phyloP scores from a whole-genome alignment of 2,113 vertebrate species.

The Dascyllus trimaculatus region DNA sequence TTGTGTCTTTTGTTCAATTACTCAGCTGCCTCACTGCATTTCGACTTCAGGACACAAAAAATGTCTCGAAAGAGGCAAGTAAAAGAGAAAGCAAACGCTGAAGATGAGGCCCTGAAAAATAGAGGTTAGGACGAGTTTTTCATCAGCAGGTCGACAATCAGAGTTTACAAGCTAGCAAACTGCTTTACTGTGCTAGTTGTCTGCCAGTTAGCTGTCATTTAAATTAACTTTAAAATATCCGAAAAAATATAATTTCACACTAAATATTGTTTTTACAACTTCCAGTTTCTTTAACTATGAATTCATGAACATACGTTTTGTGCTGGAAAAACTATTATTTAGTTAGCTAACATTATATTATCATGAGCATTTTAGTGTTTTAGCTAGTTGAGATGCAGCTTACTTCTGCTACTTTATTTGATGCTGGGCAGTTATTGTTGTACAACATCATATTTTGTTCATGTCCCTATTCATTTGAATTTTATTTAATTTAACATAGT shows the following conservation, averaged over 20 bases:
- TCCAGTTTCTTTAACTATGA: too few species aligned
- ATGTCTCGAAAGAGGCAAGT: constrained; percentile 69
- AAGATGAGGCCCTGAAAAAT: constrained; percentile 60
- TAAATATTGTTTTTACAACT: too few species aligned
- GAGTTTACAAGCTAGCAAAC: neutral
- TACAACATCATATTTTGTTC: too few species aligned
- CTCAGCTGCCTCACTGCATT: neutral
- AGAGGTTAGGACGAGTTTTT: constrained; percentile 52
- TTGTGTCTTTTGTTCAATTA: neutral
- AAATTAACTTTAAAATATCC: neutral
- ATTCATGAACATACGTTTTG: too few species aligned
- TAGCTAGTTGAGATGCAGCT: too few species aligned
- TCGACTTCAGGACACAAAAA: neutral
- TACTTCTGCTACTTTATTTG: too few species aligned
- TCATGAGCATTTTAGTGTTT: neutral
- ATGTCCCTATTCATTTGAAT: too few species aligned
- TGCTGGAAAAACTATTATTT: too few species aligned
- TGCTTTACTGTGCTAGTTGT: neutral
- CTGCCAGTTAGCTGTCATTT: neutral
- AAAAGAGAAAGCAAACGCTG: constrained; percentile 54
- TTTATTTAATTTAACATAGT: too few species aligned
- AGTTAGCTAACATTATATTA: neutral
- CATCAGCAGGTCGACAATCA: neutral
- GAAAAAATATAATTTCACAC: too few species aligned
- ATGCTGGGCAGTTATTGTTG: too few species aligned